These are phyloP conservation scores for Netelia inedita DNA, from an alignment of 2,888 invertebrate genomes.

Conservation along the genomic window DNA sequence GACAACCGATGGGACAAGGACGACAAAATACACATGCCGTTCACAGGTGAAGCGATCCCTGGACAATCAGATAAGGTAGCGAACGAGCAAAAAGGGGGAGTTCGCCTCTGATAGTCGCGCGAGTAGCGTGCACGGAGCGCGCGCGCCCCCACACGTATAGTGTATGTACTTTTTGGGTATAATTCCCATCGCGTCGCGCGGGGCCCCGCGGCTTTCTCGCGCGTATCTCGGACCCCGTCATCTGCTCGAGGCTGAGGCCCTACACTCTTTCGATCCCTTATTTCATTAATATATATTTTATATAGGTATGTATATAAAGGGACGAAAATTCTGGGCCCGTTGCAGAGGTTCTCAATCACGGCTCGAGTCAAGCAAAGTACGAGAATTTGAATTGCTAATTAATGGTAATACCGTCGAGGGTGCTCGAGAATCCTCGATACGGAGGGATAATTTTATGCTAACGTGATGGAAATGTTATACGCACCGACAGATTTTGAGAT, in stretches of 20 bases:
- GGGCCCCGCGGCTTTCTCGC: slow-evolving; percentile 50
- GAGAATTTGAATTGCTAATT: slow-evolving; percentile 82
- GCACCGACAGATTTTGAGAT: slow-evolving; percentile 80
- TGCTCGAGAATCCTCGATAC: slow-evolving; percentile 33
- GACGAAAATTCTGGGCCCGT: slow-evolving; percentile 27
- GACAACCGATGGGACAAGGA: slow-evolving; percentile 68
- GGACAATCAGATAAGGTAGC: slow-evolving; percentile 76
- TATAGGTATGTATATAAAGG: background rate
- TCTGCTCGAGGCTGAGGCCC: slow-evolving; percentile 43
- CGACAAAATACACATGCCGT: slow-evolving; percentile 77
- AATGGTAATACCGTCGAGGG: slow-evolving; percentile 72
- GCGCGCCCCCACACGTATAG: slow-evolving; percentile 50
- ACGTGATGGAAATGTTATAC: slow-evolving; percentile 81
- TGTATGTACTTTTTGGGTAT: slow-evolving; percentile 16
- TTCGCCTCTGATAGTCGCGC: slow-evolving; percentile 34
- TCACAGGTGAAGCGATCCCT: slow-evolving; percentile 78
- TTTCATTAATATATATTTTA: background rate
- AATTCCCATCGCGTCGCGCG: slow-evolving; percentile 20
- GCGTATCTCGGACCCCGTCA: slow-evolving; percentile 59
- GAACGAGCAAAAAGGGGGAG: slow-evolving; percentile 55
- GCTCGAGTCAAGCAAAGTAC: slow-evolving; percentile 17
- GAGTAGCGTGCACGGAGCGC: slow-evolving; percentile 48
- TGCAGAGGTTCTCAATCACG: slow-evolving; percentile 73
- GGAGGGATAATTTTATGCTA: slow-evolving; percentile 81
- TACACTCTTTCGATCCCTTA: slow-evolving; percentile 11